phyloP scores from a whole-genome alignment of 2,888 invertebrate genomes.

The Pseudococcus longispinus region DNA sequence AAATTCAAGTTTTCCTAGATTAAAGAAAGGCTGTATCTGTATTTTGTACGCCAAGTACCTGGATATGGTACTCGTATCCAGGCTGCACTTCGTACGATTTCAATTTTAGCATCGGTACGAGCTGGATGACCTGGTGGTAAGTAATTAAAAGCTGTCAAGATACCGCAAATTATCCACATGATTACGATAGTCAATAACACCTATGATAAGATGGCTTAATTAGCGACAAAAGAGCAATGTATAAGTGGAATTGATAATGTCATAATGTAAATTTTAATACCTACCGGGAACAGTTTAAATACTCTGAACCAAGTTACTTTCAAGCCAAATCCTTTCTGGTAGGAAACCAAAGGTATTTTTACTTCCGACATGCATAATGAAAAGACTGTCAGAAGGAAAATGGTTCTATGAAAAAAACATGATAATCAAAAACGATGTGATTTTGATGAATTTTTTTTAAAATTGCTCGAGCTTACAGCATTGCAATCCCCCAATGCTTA shows the following conservation, averaged over 20 bases:
- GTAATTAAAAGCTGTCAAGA: conserved; percentile 72
- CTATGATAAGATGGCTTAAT: conserved; percentile 65
- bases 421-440: background rate
- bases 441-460: background rate
- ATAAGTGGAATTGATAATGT: background rate
- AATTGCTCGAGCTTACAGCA: conserved; percentile 69
- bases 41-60: conserved; percentile 63
- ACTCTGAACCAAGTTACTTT: conserved; percentile 71
- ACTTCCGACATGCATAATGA: conserved; percentile 79
- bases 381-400: conserved; percentile 76
- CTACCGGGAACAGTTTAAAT: conserved; percentile 82
- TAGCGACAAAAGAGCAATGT: background rate
- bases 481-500: conserved; percentile 83
- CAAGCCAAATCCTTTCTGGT: conserved; percentile 68
- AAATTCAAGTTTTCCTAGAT: background rate
- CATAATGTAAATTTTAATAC: conserved; percentile 59
- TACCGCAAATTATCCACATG: conserved; percentile 78
- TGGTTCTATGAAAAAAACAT: conserved; percentile 67
- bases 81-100: conserved; percentile 74
- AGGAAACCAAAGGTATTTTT: conserved; percentile 69
- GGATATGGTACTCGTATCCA: conserved; percentile 86
- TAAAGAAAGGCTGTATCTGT: background rate
- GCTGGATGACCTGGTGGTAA: conserved; percentile 74
- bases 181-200: conserved; percentile 76
- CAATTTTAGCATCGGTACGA: conserved; percentile 75